phyloP scores from a whole-genome alignment of 2,113 vertebrate species.

The Prolemur simus region DNA sequence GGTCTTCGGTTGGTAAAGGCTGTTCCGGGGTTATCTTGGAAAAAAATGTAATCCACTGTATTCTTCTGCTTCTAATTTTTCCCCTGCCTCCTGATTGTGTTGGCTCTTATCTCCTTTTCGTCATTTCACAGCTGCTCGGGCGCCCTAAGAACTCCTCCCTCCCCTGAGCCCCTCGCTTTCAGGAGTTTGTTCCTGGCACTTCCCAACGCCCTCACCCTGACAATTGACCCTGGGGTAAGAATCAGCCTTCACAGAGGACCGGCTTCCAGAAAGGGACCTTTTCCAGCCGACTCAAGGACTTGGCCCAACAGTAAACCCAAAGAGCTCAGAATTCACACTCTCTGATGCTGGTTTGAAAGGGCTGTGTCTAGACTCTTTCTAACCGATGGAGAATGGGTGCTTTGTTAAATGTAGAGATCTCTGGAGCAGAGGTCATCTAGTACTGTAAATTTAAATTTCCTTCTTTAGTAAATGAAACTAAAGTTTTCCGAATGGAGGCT shows the following conservation, averaged over 20 bases:
- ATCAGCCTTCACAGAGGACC: background rate
- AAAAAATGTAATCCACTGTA: constrained; percentile 67
- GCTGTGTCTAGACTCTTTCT: background rate
- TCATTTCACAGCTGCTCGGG: constrained; percentile 69
- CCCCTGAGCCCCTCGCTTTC: background rate
- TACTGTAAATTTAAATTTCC: background rate
- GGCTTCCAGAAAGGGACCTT: background rate
- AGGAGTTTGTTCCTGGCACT: background rate
- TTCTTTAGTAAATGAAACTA: background rate
- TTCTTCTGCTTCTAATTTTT: constrained; percentile 52
- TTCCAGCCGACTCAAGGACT: background rate
- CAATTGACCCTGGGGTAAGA: background rate
- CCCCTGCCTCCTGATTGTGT: constrained; percentile 41
- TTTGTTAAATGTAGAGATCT: background rate
- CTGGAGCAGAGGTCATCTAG: background rate
- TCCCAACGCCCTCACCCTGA: background rate
- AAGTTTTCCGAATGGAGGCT: background rate
- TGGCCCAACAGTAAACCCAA: background rate
- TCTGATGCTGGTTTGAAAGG: background rate
- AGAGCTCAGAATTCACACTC: background rate
- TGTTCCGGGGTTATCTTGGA: constrained; percentile 72
- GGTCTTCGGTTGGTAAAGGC: constrained; percentile 72
- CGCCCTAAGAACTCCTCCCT: constrained; percentile 16
- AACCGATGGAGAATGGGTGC: background rate
- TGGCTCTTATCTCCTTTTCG: constrained; percentile 63